A percentile compares a stretch with the other conserved stretches of the same genome.
Conservation (phyloP, 1,140 invertebrate genomes). For the Drosophila cardini region DNA sequence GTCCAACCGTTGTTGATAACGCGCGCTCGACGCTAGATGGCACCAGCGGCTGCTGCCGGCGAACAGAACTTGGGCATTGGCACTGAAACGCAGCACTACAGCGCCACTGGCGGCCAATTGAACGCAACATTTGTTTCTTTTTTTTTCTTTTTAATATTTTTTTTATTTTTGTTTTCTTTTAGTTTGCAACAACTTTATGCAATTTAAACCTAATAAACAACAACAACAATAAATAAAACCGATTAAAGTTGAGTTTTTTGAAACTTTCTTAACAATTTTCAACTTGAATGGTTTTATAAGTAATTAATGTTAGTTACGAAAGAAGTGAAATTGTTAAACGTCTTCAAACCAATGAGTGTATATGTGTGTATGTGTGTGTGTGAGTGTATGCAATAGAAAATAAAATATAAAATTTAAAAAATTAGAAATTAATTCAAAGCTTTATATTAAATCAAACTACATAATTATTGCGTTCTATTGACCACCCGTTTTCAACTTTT, state of each 20-base stretch:
- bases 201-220: conserved; percentile 80
- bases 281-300: conserved; percentile 49
- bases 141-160: conserved; percentile 21
- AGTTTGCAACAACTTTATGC: conserved; percentile 59
- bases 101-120: conserved; percentile 81
- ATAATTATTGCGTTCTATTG: conserved; percentile 50
- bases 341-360: conserved; percentile 43
- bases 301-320: conserved; percentile 58
- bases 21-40: conserved; percentile 56
- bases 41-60: conserved; percentile 58
- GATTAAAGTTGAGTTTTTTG: conserved; percentile 52
- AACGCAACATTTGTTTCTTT: conserved; percentile 84
- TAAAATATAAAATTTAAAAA: conserved; percentile 1
- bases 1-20: conserved; percentile 55
- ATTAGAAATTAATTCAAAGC: conserved; percentile 1
- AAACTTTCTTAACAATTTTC: conserved; percentile 22
- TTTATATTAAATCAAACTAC: not conserved
- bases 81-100: conserved; percentile 81
- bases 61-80: conserved; percentile 44
- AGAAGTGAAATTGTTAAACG: conserved; percentile 44
- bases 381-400: conserved; percentile 8
- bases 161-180: conserved; percentile 20
- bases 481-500: conserved; percentile 32
- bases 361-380: conserved; percentile 15
- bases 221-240: conserved; percentile 77